Evolutionary conservation across 2,113 vertebrate genomes (phyloP).

Genomic region (Neolamprologus hecqui): DNA sequence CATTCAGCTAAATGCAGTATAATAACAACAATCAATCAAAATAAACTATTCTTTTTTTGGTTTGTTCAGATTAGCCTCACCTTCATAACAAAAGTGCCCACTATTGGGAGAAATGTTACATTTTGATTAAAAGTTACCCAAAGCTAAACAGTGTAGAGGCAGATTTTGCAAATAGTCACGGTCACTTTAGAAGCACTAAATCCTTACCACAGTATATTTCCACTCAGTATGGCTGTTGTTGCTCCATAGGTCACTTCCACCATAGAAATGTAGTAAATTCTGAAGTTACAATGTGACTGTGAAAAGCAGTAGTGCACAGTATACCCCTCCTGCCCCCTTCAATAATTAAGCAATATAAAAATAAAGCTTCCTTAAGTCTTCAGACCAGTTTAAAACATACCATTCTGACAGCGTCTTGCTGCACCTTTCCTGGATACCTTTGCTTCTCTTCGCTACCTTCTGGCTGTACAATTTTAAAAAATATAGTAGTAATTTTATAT

Average conservation of each 20-base stretch:
- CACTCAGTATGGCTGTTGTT: not conserved
- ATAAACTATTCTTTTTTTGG: not conserved
- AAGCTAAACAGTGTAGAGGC: not conserved
- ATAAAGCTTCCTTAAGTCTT: not conserved
- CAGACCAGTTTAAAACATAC: not conserved
- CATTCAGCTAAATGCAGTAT: not conserved
- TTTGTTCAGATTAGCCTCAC: not conserved
- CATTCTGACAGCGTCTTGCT: not conserved
- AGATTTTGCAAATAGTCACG: rapidly evolving
- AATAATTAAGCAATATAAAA: not conserved
- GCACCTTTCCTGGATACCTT: not conserved
- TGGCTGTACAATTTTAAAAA: not conserved
- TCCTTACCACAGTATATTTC: not conserved
- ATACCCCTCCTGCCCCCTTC: not conserved
- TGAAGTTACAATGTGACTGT: not conserved
- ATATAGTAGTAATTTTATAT: not conserved
- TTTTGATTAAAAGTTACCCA: not conserved
- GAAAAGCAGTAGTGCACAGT: not conserved
- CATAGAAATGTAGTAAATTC: not conserved
- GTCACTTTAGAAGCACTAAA: not conserved
- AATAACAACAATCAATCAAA: not conserved
- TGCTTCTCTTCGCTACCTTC: rapidly evolving
- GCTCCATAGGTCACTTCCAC: not conserved
- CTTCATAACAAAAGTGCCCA: not conserved
- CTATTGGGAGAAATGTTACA: not conserved